phyloP scores from a whole-genome alignment of 2,113 vertebrate species.

The Ardeotis arabs region DNA sequence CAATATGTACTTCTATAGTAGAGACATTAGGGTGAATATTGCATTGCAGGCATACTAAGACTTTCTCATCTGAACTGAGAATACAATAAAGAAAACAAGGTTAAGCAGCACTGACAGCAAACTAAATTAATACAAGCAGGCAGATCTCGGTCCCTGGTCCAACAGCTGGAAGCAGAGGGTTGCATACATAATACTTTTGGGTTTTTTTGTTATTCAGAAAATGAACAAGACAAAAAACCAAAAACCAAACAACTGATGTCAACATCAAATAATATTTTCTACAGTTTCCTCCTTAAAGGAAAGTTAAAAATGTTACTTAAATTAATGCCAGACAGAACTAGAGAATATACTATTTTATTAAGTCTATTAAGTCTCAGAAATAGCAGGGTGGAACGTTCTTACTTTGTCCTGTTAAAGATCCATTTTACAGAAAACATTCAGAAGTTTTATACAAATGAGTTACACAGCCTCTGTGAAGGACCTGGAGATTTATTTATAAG shows the following conservation, averaged over 20 bases:
- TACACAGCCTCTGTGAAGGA: neutral
- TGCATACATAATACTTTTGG: neutral
- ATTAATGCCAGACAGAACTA: neutral
- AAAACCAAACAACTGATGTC: neutral
- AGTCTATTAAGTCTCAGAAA: neutral
- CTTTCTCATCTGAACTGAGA: neutral
- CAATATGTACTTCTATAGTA: neutral
- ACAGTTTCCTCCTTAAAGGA: neutral
- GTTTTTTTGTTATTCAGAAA: neutral
- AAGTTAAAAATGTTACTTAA: neutral
- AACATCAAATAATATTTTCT: neutral
- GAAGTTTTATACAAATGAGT: neutral
- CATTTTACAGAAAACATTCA: neutral
- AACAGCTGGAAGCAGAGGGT: neutral
- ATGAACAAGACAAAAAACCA: neutral
- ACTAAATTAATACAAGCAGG: neutral
- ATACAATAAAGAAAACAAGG: neutral
- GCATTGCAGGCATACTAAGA: neutral
- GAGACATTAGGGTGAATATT: neutral
- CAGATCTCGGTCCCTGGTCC: neutral
- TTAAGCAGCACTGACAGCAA: conserved; percentile 14
- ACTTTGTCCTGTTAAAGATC: neutral
- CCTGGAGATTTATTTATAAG: neutral
- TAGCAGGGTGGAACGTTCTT: neutral
- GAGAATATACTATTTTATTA: neutral